Percentiles rank a stretch among this genome's conserved stretches.
These are phyloP conservation scores for Chloropsis hardwickii DNA, from an alignment of 2,113 vertebrate species.

Conservation along the genomic window DNA sequence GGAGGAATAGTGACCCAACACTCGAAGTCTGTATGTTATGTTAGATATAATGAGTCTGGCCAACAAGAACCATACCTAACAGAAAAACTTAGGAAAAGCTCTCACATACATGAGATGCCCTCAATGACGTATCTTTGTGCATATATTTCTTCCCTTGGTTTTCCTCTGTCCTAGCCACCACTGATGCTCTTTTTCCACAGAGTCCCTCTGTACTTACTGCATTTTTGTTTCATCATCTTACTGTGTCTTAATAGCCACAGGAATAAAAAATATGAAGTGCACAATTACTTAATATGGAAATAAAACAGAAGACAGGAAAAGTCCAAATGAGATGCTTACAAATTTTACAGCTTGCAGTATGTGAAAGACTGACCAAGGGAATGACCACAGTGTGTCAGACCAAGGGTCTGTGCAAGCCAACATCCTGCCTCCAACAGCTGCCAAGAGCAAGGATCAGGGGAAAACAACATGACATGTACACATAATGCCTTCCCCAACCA, in stretches of 20 bases:
- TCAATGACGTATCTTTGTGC: not conserved
- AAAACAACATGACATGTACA: not conserved
- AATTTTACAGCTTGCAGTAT: not conserved
- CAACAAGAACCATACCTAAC: not conserved
- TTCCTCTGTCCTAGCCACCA: not conserved
- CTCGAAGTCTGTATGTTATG: not conserved
- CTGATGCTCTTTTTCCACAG: not conserved
- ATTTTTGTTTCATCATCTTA: not conserved
- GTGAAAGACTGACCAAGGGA: not conserved
- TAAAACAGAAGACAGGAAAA: not conserved
- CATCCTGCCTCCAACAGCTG: not conserved
- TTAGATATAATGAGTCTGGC: not conserved
- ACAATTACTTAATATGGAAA: not conserved
- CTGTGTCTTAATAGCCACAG: not conserved
- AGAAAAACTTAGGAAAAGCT: not conserved
- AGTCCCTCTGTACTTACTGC: not conserved
- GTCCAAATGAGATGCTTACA: not conserved
- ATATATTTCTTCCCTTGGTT: not conserved
- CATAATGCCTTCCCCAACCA: not conserved
- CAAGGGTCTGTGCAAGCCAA: not conserved
- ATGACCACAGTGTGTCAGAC: rapidly evolving
- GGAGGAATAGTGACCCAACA: not conserved
- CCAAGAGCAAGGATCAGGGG: not conserved
- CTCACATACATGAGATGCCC: rapidly evolving
- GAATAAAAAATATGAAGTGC: not conserved